Conservation (phyloP, 1,140 invertebrate species). For the Delia radicum region DNA sequence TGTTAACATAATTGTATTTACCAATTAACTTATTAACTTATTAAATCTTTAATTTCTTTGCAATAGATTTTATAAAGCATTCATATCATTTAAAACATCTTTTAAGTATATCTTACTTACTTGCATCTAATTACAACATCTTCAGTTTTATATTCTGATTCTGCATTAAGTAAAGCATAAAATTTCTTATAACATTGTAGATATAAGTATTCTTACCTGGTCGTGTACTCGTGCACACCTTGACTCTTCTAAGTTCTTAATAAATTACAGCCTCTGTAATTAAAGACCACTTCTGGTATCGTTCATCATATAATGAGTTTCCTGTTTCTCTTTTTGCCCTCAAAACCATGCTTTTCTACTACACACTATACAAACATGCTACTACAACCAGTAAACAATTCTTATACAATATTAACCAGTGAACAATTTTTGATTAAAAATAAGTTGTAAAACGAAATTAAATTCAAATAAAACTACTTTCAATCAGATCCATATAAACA, state of each 20-base stretch:
- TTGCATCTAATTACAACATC: not conserved
- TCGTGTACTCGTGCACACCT: not conserved
- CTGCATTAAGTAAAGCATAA: not conserved
- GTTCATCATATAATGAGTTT: conserved; percentile 24
- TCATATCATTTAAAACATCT: too few species aligned
- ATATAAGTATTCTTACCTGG: not conserved
- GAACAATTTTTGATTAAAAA: too few species aligned
- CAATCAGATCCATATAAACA: too few species aligned
- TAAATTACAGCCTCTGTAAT: conserved; percentile 23
- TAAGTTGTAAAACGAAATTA: too few species aligned
- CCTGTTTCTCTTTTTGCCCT: conserved; percentile 11
- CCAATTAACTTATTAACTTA: too few species aligned
- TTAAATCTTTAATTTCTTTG: too few species aligned
- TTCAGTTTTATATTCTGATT: not conserved
- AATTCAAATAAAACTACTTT: too few species aligned
- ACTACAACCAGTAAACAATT: not conserved
- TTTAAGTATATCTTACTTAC: not conserved
- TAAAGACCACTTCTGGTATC: conserved; percentile 23
- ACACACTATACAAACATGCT: not conserved
- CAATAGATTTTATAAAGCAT: too few species aligned
- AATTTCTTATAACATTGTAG: not conserved
- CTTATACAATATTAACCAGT: too few species aligned
- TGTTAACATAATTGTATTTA: too few species aligned
- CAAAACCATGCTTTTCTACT: not conserved
- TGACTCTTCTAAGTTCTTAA: conserved; percentile 19